Conservation (phyloP, 2,888 invertebrate genomes). For the Oligia fasciuncula region DNA sequence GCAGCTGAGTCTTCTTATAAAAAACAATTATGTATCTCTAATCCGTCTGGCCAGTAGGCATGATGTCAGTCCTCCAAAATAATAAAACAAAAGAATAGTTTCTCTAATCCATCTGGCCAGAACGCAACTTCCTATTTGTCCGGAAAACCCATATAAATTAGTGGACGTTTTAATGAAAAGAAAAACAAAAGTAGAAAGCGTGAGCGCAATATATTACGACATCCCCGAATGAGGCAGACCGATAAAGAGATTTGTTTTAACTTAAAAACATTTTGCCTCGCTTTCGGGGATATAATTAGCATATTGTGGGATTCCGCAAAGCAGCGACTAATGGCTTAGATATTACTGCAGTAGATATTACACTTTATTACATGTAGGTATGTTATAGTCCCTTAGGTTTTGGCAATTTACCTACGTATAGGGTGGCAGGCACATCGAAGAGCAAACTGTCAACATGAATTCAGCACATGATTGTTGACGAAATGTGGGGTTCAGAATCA, state of each 20-base stretch:
- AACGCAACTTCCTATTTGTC: background rate
- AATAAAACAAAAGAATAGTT: background rate
- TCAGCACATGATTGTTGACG: too few relatives aligned
- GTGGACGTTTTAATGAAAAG: background rate
- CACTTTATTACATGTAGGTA: conserved; percentile 4
- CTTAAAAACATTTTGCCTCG: conserved; percentile 42
- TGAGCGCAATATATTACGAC: conserved; percentile 3
- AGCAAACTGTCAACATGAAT: too few relatives aligned
- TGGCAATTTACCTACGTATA: background rate
- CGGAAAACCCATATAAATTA: background rate
- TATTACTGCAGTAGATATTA: conserved; percentile 2
- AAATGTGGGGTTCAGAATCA: too few relatives aligned
- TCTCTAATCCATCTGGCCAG: background rate
- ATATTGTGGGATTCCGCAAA: conserved; percentile 34
- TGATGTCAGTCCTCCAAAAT: too few relatives aligned
- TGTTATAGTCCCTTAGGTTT: background rate
- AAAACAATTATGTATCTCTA: background rate
- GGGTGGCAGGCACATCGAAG: too few relatives aligned
- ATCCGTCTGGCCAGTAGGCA: background rate
- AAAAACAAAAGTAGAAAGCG: background rate
- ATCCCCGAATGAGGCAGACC: conserved; percentile 38
- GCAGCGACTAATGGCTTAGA: background rate
- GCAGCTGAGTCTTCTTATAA: background rate
- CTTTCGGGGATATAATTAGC: conserved; percentile 37
- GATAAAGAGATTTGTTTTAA: conserved; percentile 53